Evolutionary conservation across 2,888 invertebrate genomes (phyloP), one percentile per base, ranked within the genome.

Genomic region (Cantharis rufa): DNA sequence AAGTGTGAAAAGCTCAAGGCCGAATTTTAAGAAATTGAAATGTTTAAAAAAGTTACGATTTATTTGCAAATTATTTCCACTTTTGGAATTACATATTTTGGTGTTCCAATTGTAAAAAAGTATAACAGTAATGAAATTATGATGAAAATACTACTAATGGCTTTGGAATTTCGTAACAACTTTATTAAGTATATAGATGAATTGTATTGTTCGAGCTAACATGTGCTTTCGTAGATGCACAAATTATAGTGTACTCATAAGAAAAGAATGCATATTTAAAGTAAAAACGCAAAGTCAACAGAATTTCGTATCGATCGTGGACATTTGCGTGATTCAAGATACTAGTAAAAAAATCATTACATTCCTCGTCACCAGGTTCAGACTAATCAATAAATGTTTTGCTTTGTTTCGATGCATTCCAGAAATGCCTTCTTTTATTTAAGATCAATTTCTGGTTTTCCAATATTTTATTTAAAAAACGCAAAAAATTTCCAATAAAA

Each of bases 321-420:
- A 73, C 73, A 75, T 77, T 78, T 68, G 79, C 74, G 75, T 80
- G 80, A 80, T 80, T 80, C 80, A 79, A 77, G 71, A 75, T 69
- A 77, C 21, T 75, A 71, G 15, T 78, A 69, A 74, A 71, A 79
- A 79, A 79, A 80, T 80, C 79, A 73, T 81, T 77, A 81, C 81
- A 81, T 81, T 81, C 81, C 76, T 78, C 63, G 75, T 81, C 72
- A 81, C 80, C 79, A 80, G 80, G 78, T 78, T 81, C 81, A 81
- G 78, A 72, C 78, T 32, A 75, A 80, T 81, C 81, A 74, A 81
- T 81, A 81, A 78, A 81, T 81, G 77, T 79, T 80, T 76, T 48
- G 74, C 28, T 73, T 71, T 78, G 63, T 24, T 72, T 18, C 62
- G 10, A 21, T 16, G 27, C 64, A 66, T 66, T 66, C 64, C 24